A percentile compares a stretch with the other conserved stretches of the same genome.
phyloP scores from a whole-genome alignment of 1,140 invertebrate species.

The Neomicropteryx cornuta region DNA sequence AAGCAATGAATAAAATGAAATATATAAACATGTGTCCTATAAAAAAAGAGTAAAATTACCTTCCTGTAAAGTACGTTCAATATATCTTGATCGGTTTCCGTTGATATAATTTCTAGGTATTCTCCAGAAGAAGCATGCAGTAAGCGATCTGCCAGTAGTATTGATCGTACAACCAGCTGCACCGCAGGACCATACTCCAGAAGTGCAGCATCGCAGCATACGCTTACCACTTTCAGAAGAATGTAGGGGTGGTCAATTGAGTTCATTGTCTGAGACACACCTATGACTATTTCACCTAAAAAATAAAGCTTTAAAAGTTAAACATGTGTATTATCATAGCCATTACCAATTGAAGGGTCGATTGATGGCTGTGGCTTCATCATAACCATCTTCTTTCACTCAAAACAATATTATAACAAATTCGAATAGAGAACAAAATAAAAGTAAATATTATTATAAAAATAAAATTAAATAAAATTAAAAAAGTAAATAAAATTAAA shows the following conservation, averaged over 20 bases:
- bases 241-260: constrained; percentile 62
- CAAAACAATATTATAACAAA: no score
- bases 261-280: constrained; percentile 49
- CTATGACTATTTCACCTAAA: constrained; percentile 34
- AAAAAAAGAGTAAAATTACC: no score
- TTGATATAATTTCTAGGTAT: constrained; percentile 64
- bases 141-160: constrained; percentile 71
- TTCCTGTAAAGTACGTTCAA: constrained; percentile 66
- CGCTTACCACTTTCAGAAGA: constrained; percentile 56
- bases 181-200: constrained; percentile 72
- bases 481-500: no score
- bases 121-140: constrained; percentile 64
- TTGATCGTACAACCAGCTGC: constrained; percentile 57
- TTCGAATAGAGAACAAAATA: no score
- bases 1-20: no score
- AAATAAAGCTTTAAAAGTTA: constrained; percentile 2
- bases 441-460: no score
- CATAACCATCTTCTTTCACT: no score
- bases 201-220: constrained; percentile 62
- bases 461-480: no score
- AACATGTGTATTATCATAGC: background rate
- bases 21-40: no score
- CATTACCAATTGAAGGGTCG: constrained; percentile 20
- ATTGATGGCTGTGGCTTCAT: no score
- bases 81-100: constrained; percentile 47